These are phyloP conservation scores for Acinonyx jubatus DNA, from an alignment of 2,113 vertebrate genomes.

Conservation along the genomic window DNA sequence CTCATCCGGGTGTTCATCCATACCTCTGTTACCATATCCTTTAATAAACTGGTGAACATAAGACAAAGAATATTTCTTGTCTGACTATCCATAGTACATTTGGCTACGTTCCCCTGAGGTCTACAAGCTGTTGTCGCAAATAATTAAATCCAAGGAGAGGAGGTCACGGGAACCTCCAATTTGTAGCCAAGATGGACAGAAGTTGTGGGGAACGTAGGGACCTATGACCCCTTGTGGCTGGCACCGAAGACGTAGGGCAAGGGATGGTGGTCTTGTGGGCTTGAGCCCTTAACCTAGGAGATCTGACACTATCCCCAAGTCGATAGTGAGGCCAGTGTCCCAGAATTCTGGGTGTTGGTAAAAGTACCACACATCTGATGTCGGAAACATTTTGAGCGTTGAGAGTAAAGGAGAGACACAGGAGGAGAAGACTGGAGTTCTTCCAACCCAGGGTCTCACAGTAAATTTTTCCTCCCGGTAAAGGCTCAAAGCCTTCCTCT, in stretches of 20 bases:
- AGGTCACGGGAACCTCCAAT: background rate
- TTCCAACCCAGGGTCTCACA: background rate
- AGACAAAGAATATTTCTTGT: too few species aligned
- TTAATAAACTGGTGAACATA: background rate
- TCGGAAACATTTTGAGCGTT: background rate
- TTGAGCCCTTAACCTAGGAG: background rate
- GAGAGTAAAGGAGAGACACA: background rate
- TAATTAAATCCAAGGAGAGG: background rate
- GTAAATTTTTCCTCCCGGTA: background rate
- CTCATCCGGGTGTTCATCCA: background rate
- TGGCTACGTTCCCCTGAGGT: too few species aligned
- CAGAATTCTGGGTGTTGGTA: background rate
- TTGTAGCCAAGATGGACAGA: background rate
- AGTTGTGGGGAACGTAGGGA: background rate
- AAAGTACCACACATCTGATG: background rate
- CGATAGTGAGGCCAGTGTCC: background rate
- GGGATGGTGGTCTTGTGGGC: background rate
- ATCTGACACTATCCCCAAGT: background rate
- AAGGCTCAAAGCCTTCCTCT: background rate
- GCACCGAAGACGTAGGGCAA: background rate
- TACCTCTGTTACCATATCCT: background rate
- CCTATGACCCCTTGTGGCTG: background rate
- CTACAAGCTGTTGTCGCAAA: background rate
- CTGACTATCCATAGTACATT: too few species aligned
- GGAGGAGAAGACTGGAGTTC: background rate